Conservation (phyloP, 1,140 invertebrate species). For the Luehdorfia chinensis region DNA sequence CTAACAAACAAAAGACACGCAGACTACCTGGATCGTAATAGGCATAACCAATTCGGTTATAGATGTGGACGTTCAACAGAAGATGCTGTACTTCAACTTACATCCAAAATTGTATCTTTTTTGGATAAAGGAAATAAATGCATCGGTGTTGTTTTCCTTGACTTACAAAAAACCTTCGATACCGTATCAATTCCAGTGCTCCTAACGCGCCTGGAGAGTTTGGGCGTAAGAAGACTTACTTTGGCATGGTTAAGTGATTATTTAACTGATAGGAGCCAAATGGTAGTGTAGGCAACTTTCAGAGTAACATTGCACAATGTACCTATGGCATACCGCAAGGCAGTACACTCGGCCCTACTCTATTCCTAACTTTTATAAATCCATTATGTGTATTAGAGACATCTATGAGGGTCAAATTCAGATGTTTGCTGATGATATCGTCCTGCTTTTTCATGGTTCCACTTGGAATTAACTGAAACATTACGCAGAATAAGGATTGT, state of each 20-base stretch:
- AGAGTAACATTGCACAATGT: background rate
- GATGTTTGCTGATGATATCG: too few species aligned
- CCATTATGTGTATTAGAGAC: background rate
- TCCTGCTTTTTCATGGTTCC: too few species aligned
- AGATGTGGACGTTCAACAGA: background rate
- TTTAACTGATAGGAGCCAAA: slow-evolving; percentile 7
- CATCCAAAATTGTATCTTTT: background rate
- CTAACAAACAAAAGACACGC: too few species aligned
- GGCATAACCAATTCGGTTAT: slow-evolving; percentile 17
- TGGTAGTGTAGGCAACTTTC: too few species aligned
- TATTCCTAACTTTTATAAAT: background rate
- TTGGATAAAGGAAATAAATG: slow-evolving; percentile 5
- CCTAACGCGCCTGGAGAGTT: background rate
- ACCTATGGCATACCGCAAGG: background rate
- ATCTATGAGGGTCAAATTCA: too few species aligned
- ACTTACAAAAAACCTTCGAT: slow-evolving; percentile 19
- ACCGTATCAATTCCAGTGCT: slow-evolving; percentile 20
- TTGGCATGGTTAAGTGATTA: slow-evolving; percentile 13
- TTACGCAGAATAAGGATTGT: too few species aligned
- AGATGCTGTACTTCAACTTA: slow-evolving; percentile 7
- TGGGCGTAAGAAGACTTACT: slow-evolving; percentile 14
- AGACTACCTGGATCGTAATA: too few species aligned
- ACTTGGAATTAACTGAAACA: too few species aligned
- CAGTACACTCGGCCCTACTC: background rate
- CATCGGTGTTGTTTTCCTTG: slow-evolving; percentile 15